Base-by-base conservation (phyloP, 2,113 vertebrate genomes). In the Forbesichthys agassizii region DNA sequence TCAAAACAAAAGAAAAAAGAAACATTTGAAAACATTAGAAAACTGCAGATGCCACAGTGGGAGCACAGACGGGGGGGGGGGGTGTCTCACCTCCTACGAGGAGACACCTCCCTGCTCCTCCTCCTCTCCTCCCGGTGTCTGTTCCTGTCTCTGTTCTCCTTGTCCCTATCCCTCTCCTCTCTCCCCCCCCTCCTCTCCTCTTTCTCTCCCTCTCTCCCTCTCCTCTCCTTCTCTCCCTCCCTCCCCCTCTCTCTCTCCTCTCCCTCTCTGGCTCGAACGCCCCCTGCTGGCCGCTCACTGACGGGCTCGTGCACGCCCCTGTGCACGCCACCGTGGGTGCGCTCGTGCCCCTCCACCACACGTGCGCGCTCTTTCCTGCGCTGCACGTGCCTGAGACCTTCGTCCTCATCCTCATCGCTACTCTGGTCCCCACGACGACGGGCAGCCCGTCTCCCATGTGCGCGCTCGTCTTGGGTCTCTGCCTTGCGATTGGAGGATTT, bases 201-300 rank as follows among this genome's bases (percentile, higher is more conserved):
- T n/a, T n/a, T 55, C 54, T 55, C 54, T 18, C 54, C 54, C 2
- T 55, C 49, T 1, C 49, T 10, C 33, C 92, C 92, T 33, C 63
- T 13, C 11, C 20, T 11, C 52, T 53, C 63, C 27, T 52, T 14
- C 13, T 7, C n/a, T 36, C 42, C 88, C 71, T 69, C 90, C 16
- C 60, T 16, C 10, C 80, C 79, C 3, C 69, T 78, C 69, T 87
- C 80, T 33, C 89, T 91, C 66, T 75, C 2, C 10, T 48, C 64
- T 14, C 33, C 33, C 59, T 10, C 61, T 71, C 33, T 74, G 65
- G 48, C 69, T 47, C 0, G 71, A 52, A 6, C 13, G 10, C 59
- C 77, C 0, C 14, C 33, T 47, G 57, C 48, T 68, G 47, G 20
- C 27, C 14, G 42, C 78, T 0, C n/a, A 33, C 46, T 76, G 64